Evolutionary conservation across 1,140 invertebrate genomes (phyloP), one percentile per base, ranked within the genome.

Genomic region (Mactra quadrangularis): DNA sequence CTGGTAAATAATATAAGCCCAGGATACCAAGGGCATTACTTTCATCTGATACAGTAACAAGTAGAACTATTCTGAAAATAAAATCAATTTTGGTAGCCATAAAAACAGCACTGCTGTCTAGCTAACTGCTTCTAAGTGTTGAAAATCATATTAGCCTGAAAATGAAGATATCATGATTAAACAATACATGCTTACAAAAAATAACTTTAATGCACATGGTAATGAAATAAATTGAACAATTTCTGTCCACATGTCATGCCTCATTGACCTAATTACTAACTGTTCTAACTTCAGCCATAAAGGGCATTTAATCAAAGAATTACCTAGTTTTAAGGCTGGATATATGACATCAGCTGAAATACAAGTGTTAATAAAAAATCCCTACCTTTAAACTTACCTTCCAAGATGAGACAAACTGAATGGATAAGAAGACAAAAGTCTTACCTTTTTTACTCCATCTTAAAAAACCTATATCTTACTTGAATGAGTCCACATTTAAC

Each of bases 201-300:
- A 68, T 19, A 68, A 68, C 45, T 25, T 50, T 68, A 41, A 68
- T 68, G 64, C 41, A 52, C 25, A 31, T 25, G 25, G 35, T 47
- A 25, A 50, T 19, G 22, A 50, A 68, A 41, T 31, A 68, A 50
- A 41, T 41, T 41, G 15, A 68, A 68, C 41, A 27, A 68, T 68
- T 68, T 50, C 45, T 33, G 27, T 68, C 45, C 64, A 68, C 64
- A 1, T 45, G 2, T 7, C 19, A 35, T 68, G 2, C 22, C 45
- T 47, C 38, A 66, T 13, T n/a, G 62, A 47, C 62, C 22, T 45
- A 35, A 66, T 45, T 41, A 22, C 38, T 66, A n/a, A 45, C 0
- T 27, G 62, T 41, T 41, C 62, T 38, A 45, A 45, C 22, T n/a
- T 22, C 9, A 15, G 29, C 33, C 7, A 35, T 41, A 13, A 15